phyloP scores from a whole-genome alignment of 1,140 invertebrate genomes.

The Aphelinus atriplicis region DNA sequence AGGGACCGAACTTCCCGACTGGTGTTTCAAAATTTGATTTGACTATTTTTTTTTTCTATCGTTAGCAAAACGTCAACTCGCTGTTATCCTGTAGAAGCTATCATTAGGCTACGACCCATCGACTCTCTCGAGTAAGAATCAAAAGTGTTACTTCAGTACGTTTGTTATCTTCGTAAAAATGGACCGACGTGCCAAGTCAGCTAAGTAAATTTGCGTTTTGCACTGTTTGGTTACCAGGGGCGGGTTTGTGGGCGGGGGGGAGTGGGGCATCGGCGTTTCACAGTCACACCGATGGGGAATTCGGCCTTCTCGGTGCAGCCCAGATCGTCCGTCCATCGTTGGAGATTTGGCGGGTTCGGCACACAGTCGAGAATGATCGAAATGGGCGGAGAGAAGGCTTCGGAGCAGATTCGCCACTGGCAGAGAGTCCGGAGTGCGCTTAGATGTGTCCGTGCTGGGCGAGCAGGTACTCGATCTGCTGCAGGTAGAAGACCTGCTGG shows the following conservation, averaged over 20 bases:
- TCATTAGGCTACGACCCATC: not conserved
- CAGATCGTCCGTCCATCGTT: no score
- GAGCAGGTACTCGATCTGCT: constrained; percentile 60
- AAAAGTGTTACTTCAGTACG: no score
- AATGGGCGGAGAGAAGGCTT: no score
- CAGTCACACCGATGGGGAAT: no score
- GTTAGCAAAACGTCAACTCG: constrained; percentile 20
- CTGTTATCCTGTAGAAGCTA: not conserved
- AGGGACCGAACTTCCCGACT: not conserved
- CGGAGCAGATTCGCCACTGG: no score
- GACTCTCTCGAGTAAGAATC: no score
- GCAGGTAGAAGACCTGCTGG: constrained; percentile 58
- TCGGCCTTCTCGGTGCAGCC: no score
- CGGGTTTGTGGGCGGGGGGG: no score
- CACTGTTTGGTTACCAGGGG: not conserved
- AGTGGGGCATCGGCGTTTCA: no score
- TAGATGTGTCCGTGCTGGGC: constrained; percentile 58
- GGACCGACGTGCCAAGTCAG: not conserved
- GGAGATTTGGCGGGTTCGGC: no score
- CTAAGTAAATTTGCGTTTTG: constrained; percentile 9
- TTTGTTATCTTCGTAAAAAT: no score
- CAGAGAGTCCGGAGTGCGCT: not conserved
- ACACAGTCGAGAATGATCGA: no score
- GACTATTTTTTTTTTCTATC: not conserved
- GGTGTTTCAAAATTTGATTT: constrained; percentile 4